Evolutionary conservation across 2,888 invertebrate genomes (phyloP).

Genomic region (Lasioglossum lativentre): DNA sequence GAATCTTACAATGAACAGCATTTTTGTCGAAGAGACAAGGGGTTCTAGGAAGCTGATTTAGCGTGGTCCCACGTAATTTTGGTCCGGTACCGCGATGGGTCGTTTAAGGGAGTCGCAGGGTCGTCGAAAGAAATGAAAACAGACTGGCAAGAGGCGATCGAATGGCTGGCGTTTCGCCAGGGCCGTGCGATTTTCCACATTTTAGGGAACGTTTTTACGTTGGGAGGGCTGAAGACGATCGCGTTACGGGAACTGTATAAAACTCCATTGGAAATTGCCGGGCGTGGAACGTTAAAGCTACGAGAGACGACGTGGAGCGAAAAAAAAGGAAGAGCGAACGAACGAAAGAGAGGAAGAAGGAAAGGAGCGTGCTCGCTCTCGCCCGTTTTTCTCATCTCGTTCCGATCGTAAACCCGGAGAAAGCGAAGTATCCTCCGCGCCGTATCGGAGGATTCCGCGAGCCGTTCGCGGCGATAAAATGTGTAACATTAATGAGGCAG

Average conservation of each 20-base stretch:
- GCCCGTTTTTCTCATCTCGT: conserved; percentile 57
- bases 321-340: background rate
- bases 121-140: conserved; percentile 1
- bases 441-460: conserved; percentile 66
- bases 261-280: conserved; percentile 45
- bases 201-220: conserved; percentile 40
- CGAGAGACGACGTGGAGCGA: conserved; percentile 19
- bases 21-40: background rate
- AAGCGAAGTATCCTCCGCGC: conserved; percentile 66
- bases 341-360: background rate
- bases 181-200: conserved; percentile 33
- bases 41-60: background rate
- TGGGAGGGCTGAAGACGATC: background rate
- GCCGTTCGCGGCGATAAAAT: conserved; percentile 76
- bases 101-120: conserved; percentile 1
- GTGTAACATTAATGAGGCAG: conserved; percentile 81
- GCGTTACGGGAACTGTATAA: conserved; percentile 45
- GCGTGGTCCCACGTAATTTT: background rate
- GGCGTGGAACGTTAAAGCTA: conserved; percentile 47
- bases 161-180: conserved; percentile 4
- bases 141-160: background rate
- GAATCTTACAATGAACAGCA: background rate
- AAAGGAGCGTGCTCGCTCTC: conserved; percentile 28
- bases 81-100: background rate
- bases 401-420: conserved; percentile 75